Evolutionary conservation across 2,113 vertebrate genomes (phyloP), one percentile per base, ranked within the genome.

Genomic region (Epinephelus moara): DNA sequence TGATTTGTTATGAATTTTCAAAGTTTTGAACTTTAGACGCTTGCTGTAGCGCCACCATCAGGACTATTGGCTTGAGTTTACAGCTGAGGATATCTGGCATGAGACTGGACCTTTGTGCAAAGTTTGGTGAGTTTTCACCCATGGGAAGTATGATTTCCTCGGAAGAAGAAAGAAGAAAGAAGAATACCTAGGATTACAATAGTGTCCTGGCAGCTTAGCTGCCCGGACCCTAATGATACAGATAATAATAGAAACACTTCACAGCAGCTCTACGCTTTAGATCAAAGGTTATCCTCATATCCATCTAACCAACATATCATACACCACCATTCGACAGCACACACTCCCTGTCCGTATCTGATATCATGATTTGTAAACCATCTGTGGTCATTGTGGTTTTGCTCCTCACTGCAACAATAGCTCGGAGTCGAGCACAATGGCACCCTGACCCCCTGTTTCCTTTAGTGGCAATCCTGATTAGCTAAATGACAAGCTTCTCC

Each of bases 381-480:
- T 84, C 78, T 86, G 87, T 78, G 47, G 74, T 79, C 66, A 62
- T 80, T 88, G 70, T 87, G 73, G 68, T 85, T 83, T 30, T 73
- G 55, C 83, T 85, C 55, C 67, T 89, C 66, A 55, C 45, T 70
- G 12, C 60, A 80, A 88, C 92, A 92, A 90, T 87, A 86, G 78
- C 52, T 67, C n/a, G 0, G n/a, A 78, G 88, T 82, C 33, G 57
- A 90, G 88, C 75, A 92, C 90, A 93, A 92, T 92, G 90, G 85
- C 88, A 83, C 84, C 30, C 76, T 87, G 84, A 92, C 88, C 91
- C 86, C 81, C 70, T 60, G 2, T 90, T 94, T 94, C 91, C 92
- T 90, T 82, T 78, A 90, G 88, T 80, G 75, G 80, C 84, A 63
- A 78, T 87, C 77, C 88, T 88, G 84, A 92, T 94, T 92, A 89